Evolutionary conservation across 23 tunicate genomes (phyloP), one percentile per base, ranked within the genome.

Genomic region (Ascidia mentula): DNA sequence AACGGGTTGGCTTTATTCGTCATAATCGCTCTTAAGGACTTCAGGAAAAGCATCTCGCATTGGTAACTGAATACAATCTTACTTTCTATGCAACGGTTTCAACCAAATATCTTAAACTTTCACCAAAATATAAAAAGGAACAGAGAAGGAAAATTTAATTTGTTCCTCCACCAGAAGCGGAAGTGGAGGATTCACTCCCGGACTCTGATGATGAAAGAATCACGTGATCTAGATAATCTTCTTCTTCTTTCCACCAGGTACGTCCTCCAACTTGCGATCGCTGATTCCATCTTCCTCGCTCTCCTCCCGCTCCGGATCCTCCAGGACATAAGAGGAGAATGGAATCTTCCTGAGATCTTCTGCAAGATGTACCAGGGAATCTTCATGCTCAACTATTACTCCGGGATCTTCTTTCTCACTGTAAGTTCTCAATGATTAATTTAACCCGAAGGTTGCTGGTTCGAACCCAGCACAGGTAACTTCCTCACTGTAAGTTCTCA

Each of bases 191-290:
- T n/a, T n/a, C n/a, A n/a, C n/a, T n/a, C n/a, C n/a, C n/a, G n/a
- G n/a, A n/a, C n/a, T n/a, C n/a, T n/a, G n/a, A n/a, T n/a, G n/a
- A n/a, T n/a, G n/a, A n/a, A n/a, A n/a, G n/a, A n/a, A n/a, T n/a
- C n/a, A n/a, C n/a, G n/a, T n/a, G n/a, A n/a, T n/a, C n/a, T n/a
- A n/a, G n/a, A n/a, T n/a, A n/a, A n/a, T n/a, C n/a, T n/a, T n/a
- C n/a, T n/a, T n/a, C n/a, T n/a, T n/a, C n/a, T n/a, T n/a, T 53
- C 65, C 13, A 20, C 65, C 72, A 91, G 97, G 97, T 91, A 86
- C 45, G 97, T 91, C 38, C 87, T 91, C 24, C 89, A 91, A 24
- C 77, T 91, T 22, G 85, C 97, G n/a, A 81, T 91, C 34, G 97
- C 97, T 0, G 97, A 91, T 72, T 53, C 77, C 0, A 40, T 91